phyloP scores from a whole-genome alignment of 1,140 invertebrate species.

The Nasonia giraulti region DNA sequence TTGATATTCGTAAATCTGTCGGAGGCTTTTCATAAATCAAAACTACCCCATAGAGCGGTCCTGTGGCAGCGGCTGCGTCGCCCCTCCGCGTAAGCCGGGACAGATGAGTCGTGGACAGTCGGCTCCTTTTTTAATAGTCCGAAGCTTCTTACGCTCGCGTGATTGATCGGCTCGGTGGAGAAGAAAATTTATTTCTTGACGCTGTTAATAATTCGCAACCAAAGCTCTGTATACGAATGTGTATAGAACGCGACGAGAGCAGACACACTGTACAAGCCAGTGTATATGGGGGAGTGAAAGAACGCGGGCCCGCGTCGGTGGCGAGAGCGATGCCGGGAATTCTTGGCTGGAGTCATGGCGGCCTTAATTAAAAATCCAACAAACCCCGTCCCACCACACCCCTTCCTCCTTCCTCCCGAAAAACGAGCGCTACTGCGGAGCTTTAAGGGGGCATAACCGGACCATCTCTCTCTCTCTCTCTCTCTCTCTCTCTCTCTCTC shows the following conservation, averaged over 20 bases:
- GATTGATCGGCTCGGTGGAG: neutral
- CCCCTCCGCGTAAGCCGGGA: too few relatives aligned
- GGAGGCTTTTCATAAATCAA: conserved; percentile 73
- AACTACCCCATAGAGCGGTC: conserved; percentile 65
- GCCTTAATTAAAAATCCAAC: conserved; percentile 76
- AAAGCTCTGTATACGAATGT: too few relatives aligned
- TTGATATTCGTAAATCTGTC: conserved; percentile 74
- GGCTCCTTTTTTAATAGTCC: neutral
- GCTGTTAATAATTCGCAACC: too few relatives aligned
- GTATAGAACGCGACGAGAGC: neutral
- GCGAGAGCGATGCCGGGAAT: conserved; percentile 66
- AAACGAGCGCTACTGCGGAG: conserved; percentile 50
- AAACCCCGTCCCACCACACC: conserved; percentile 58
- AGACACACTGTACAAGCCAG: neutral
- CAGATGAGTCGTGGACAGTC: neutral
- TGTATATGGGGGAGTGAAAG: neutral
- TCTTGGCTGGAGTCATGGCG: conserved; percentile 72
- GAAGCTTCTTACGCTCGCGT: neutral
- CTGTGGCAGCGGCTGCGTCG: neutral
- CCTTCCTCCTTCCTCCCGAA: conserved; percentile 55
- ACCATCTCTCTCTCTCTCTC: conserved; percentile 11
- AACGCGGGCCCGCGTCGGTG: conserved; percentile 25
- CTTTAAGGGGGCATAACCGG: conserved; percentile 62
- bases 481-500: conserved; percentile 16
- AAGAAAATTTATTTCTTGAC: neutral